Evolutionary conservation across 2,888 invertebrate species (phyloP).

Genomic region (Drosophila nr. perissopoda): DNA sequence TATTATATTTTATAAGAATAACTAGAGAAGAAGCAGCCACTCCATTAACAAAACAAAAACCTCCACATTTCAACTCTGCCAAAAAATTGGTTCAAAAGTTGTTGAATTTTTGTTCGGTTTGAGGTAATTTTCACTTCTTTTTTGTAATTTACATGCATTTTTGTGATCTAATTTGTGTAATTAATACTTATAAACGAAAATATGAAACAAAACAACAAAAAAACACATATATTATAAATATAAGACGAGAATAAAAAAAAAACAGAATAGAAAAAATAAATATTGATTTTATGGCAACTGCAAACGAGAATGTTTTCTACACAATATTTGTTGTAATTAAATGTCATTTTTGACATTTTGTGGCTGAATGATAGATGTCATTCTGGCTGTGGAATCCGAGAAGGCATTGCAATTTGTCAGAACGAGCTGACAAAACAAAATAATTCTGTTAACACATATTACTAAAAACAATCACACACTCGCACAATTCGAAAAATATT

Average conservation of each 20-base stretch:
- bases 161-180: constrained; percentile 83
- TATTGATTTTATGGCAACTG: constrained; percentile 72
- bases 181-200: constrained; percentile 72
- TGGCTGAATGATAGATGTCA: neutral
- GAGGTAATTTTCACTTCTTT: constrained; percentile 62
- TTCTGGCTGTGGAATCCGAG: constrained; percentile 20
- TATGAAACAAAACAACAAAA: constrained; percentile 46
- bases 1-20: constrained; percentile 34
- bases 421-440: constrained; percentile 23
- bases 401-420: constrained; percentile 41
- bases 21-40: constrained; percentile 27
- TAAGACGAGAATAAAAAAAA: constrained; percentile 53
- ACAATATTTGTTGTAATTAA: neutral
- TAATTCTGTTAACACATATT: constrained; percentile 49
- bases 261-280: constrained; percentile 49
- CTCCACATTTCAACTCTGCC: constrained; percentile 38
- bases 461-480: constrained; percentile 56
- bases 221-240: constrained; percentile 48
- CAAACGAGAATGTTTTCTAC: constrained; percentile 53
- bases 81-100: constrained; percentile 39
- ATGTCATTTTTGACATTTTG: constrained; percentile 13
- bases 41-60: constrained; percentile 12
- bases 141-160: constrained; percentile 82
- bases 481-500: constrained; percentile 44
- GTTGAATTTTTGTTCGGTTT: constrained; percentile 51